These are phyloP conservation scores for Hedya salicella DNA, from an alignment of 2,888 invertebrate genomes.

Conservation along the genomic window DNA sequence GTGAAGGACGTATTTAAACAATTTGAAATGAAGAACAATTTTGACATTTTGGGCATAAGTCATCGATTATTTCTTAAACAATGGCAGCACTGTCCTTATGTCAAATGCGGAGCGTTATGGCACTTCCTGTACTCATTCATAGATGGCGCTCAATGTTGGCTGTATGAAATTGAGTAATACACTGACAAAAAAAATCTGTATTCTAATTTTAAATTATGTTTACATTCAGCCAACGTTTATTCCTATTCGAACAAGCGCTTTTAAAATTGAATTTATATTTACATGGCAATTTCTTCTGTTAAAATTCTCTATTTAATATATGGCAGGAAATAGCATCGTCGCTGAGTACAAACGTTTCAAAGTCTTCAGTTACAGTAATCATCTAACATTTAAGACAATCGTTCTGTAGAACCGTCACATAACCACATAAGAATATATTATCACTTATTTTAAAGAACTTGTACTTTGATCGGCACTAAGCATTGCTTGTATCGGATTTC, in stretches of 20 bases:
- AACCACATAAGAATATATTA: conserved; percentile 18
- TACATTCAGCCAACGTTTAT: conserved; percentile 16
- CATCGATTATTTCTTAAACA: conserved; percentile 17
- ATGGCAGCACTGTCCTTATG: conserved; percentile 39
- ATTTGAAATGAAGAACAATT: conserved; percentile 1
- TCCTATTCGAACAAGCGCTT: conserved; percentile 12
- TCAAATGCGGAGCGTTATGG: conserved; percentile 27
- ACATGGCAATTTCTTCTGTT: conserved; percentile 22
- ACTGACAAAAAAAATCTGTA: background rate
- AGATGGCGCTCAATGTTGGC: conserved; percentile 48
- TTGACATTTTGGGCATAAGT: background rate
- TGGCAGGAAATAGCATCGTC: conserved; percentile 42
- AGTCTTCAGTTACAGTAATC: conserved; percentile 30
- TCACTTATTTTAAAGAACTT: conserved; percentile 37
- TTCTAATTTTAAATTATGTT: background rate
- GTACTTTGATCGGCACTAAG: conserved; percentile 37
- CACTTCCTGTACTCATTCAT: conserved; percentile 45
- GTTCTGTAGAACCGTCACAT: conserved; percentile 18
- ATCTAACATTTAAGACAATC: conserved; percentile 34
- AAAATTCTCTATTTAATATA: conserved; percentile 35
- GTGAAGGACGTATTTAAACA: background rate
- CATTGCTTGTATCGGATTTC: conserved; percentile 10
- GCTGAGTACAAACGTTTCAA: conserved; percentile 33
- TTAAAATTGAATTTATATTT: conserved; percentile 5
- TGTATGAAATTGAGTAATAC: background rate